Conservation (phyloP, 37 sponge, comb jelly and placozoan genomes). For the Crambe crambe region DNA sequence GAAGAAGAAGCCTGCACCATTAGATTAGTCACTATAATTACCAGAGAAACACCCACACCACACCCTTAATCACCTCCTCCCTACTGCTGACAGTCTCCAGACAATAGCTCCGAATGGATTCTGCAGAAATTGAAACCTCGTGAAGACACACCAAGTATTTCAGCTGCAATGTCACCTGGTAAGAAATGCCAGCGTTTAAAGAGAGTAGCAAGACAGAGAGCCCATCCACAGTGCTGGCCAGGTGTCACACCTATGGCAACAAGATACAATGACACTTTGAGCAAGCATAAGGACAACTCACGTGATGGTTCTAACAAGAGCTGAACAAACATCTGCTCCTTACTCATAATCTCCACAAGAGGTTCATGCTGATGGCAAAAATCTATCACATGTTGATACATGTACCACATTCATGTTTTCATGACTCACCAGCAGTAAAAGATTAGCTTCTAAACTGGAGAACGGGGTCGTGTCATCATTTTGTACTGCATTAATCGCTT, state of each 20-base stretch:
- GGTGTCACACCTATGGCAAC: neutral
- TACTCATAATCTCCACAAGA: constrained; percentile 23
- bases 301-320: neutral
- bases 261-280: too few relatives aligned
- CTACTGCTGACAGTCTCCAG: constrained; percentile 13
- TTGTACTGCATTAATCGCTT: neutral
- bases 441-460: constrained; percentile 13
- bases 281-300: too few relatives aligned
- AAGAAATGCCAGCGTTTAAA: constrained; percentile 38
- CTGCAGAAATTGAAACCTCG: neutral
- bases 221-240: constrained; percentile 20
- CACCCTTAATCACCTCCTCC: constrained; percentile 9
- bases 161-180: constrained; percentile 15
- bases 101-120: neutral
- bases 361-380: constrained; percentile 31
- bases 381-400: neutral
- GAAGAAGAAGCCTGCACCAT: neutral
- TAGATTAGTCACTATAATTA: neutral
- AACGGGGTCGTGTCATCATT: neutral
- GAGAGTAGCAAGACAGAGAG: constrained; percentile 7
- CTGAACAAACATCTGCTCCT: neutral
- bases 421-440: constrained; percentile 16
- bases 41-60: neutral
- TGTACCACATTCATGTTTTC: neutral
- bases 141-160: neutral